Evolutionary conservation across 53 echinoderm and acorn worm genomes (phyloP).

Genomic region (Paelopatides confundens): DNA sequence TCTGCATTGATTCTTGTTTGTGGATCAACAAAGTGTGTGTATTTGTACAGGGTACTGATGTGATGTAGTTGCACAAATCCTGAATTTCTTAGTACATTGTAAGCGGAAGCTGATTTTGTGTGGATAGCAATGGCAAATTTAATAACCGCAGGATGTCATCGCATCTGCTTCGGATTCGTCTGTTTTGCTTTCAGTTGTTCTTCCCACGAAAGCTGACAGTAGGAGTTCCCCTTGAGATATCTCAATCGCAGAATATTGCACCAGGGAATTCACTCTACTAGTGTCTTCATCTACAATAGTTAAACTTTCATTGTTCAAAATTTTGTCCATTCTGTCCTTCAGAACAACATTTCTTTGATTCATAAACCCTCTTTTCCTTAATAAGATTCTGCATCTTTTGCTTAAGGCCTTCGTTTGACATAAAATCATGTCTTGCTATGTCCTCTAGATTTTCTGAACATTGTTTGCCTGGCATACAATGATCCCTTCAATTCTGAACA

Average conservation of each 20-base stretch:
- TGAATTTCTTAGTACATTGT: background rate
- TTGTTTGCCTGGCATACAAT: background rate
- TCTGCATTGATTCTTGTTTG: constrained; percentile 1
- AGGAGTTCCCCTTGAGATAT: background rate
- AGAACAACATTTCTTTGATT: too few relatives aligned
- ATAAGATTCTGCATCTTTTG: too few relatives aligned
- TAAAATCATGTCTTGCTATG: background rate
- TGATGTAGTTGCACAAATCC: background rate
- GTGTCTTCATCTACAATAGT: too few relatives aligned
- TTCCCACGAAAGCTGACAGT: background rate
- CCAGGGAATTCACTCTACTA: background rate
- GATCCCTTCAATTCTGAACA: background rate
- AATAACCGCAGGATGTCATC: constrained; percentile 10
- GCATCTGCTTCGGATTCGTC: constrained; percentile 8
- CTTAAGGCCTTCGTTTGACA: too few relatives aligned
- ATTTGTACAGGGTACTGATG: background rate
- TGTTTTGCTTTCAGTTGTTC: background rate
- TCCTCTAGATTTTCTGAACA: background rate
- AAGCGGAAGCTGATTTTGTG: background rate
- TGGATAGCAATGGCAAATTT: constrained; percentile 1
- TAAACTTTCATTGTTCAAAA: too few relatives aligned
- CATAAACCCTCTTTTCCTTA: too few relatives aligned
- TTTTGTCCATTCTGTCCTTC: too few relatives aligned
- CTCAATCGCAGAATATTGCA: background rate
- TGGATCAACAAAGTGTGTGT: background rate